Evolutionary conservation across 2,888 invertebrate species (phyloP).

Genomic region (Calameuta filiformis): DNA sequence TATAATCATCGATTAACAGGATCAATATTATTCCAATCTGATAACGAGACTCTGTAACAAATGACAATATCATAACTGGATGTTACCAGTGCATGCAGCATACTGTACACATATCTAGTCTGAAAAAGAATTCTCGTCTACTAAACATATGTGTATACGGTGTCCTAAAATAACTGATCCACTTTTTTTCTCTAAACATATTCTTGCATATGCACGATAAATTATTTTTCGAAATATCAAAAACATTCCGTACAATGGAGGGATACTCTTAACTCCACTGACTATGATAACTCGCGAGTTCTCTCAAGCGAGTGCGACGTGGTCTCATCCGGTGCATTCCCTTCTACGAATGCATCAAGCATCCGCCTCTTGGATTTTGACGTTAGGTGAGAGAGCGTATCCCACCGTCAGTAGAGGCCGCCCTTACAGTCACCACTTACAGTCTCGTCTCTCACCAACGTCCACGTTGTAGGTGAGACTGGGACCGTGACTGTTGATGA

Average conservation of each 20-base stretch:
- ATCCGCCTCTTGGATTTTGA: conserved; percentile 10
- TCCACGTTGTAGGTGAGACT: conserved; percentile 40
- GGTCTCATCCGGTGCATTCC: conserved; percentile 1
- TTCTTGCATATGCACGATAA: not conserved
- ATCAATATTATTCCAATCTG: conserved; percentile 39
- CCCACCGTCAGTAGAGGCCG: not conserved
- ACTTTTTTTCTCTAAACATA: not conserved
- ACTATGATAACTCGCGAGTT: not conserved
- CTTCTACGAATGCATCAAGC: conserved; percentile 17
- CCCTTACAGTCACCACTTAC: not conserved
- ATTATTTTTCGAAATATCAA: not conserved
- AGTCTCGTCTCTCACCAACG: conserved; percentile 3
- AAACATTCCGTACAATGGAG: not conserved
- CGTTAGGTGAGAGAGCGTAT: not conserved
- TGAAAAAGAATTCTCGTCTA: not conserved
- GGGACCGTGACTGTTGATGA: conserved; percentile 26
- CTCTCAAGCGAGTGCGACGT: not conserved
- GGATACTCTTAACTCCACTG: not conserved
- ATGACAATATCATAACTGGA: not conserved
- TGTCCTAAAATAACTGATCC: not conserved
- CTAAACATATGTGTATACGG: not conserved
- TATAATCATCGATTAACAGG: conserved; percentile 4
- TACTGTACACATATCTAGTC: not conserved
- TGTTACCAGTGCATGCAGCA: not conserved
- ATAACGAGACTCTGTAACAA: conserved; percentile 23